Base-by-base conservation (phyloP, 2,888 invertebrate genomes). In the Drosophila villosipedis region DNA sequence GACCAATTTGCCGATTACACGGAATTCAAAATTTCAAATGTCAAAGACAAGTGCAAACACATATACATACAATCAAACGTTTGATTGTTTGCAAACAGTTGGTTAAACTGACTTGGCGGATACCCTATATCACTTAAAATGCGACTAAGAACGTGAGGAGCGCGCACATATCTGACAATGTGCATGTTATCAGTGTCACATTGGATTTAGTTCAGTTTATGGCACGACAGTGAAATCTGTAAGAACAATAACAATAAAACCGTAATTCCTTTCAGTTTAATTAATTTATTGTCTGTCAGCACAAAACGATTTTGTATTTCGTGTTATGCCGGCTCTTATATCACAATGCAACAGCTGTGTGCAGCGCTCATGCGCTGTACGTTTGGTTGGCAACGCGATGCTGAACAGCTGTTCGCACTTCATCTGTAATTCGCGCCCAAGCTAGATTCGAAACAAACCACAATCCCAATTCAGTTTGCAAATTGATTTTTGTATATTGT, bases 301-400 rank as follows among this genome's bases (percentile, higher is more conserved):
- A 54, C 41, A 41, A 41, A 61, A 61, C 43, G 19, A 58, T 54
- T 78, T 70, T 39, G 49, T 33, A 55, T 58, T 70, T 39, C 31
- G 33, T 62, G 41, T 28, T n/a, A 2, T 43, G 67, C 62, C 43
- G 50, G 19, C 30, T 53, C 55, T 84, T 84, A 70, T 80, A 79
- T 86, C 86, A 83, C 68, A 66, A 65, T 55, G 43, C n/a, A 53
- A 14, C 65, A 63, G 37, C 58, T 67, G 64, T 55, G 39, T 31
- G 47, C 43, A n/a, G 54, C 16, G 41, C 64, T 55, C 52, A 57
- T 41, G 49, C 57, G 55, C 22, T 55, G 37, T 60, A 5, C 12
- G 35, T 50, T 54, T 28, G 37, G 84, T 83, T 84, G 84, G 84
- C 84, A 86, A 80, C 86, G 79, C 84, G 68, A 28, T 31, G 35